Base-by-base conservation (phyloP, 2,797 vertebrate genomes). In the Babyrousa celebensis region DNA sequence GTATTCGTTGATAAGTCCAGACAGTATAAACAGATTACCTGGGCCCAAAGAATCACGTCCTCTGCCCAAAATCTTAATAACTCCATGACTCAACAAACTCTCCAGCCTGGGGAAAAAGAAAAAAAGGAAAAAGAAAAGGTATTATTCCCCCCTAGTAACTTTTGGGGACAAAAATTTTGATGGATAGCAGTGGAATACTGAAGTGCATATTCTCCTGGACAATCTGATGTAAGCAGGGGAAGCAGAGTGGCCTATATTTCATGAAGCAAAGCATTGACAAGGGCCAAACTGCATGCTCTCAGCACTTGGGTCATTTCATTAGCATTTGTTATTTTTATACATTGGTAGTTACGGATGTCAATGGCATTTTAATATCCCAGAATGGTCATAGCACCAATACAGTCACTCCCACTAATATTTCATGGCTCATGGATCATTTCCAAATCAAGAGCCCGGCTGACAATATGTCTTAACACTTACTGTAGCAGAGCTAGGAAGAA, bases 281-380 rank as follows among this genome's bases (percentile, higher is more conserved):
- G 95, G 89, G 62, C 94, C 95, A 92, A 95, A 95, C 71, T 89
- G 54, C 94, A 91, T 84, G 86, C 56, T 96, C 95, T 95, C 89
- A 36, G 95, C 93, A 92, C 93, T 97, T 5, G 0, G 89, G 91
- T 83, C 94, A 95, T 95, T 97, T 97, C 96, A 97, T 96, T 97
- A 96, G 97, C 96, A 96, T 97, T 92, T 96, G 95, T 97, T 98
- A 97, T 97, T 97, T 98, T 98, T 96, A 97, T 92, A 88, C 95
- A 86, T 95, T 95, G 97, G 95, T 97, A 97, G 95, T 97, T 97
- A 96, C 72, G 90, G 85, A 96, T 96, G 85, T 96, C 95, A 96
- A 95, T 95, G 95, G 94, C 85, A 96, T 95, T 98, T 97, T 96
- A 97, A 97, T 97, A 97, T 94, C 93, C 90, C 48, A 85, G 72